Conservation (phyloP, 2,888 invertebrate genomes). For the Gymnoscelis rufifasciata region DNA sequence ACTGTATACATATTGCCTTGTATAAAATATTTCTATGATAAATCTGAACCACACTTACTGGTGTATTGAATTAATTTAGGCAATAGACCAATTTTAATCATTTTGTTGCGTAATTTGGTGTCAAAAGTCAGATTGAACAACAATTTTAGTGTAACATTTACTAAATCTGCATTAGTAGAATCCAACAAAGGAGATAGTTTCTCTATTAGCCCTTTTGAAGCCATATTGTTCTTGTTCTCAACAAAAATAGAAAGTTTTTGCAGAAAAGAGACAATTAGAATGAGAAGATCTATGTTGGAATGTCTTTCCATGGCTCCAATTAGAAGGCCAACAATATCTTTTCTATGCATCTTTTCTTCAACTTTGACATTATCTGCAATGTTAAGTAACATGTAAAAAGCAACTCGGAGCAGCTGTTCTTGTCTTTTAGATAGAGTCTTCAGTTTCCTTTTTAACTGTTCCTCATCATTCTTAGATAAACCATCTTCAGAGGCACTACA, state of each 20-base stretch:
- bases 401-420: slow-evolving; percentile 93
- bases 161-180: slow-evolving; percentile 82
- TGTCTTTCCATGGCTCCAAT: slow-evolving; percentile 93
- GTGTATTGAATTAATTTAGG: slow-evolving; percentile 93
- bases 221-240: slow-evolving; percentile 97
- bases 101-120: slow-evolving; percentile 88
- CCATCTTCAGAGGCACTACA: slow-evolving; percentile 73
- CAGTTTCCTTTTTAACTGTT: slow-evolving; percentile 86
- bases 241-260: slow-evolving; percentile 96
- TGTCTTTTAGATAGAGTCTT: slow-evolving; percentile 93
- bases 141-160: slow-evolving; percentile 91
- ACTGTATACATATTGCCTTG: background rate
- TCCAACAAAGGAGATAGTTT: slow-evolving; percentile 90
- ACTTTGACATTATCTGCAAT: slow-evolving; percentile 97
- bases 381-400: slow-evolving; percentile 95
- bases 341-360: slow-evolving; percentile 98
- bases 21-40: background rate
- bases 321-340: slow-evolving; percentile 92
- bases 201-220: slow-evolving; percentile 87
- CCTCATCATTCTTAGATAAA: slow-evolving; percentile 82
- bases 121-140: slow-evolving; percentile 98
- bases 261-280: slow-evolving; percentile 94
- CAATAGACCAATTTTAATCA: slow-evolving; percentile 92
- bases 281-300: slow-evolving; percentile 90
- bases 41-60: slow-evolving; percentile 79